Base-by-base conservation (phyloP, 2,113 vertebrate genomes). In the Leptocoma aspasia region DNA sequence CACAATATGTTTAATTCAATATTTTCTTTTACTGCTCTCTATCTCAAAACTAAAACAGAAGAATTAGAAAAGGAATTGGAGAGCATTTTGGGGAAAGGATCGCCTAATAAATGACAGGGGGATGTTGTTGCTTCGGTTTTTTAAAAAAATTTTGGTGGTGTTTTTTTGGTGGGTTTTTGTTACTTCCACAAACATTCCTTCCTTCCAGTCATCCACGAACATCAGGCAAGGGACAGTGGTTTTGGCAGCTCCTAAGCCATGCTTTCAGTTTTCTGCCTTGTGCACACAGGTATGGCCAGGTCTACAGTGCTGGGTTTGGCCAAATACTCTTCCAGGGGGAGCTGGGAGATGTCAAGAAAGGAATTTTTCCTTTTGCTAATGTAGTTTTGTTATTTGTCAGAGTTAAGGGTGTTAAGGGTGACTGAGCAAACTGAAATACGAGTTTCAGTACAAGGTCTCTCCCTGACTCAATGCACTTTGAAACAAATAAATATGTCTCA, bases 91-190 rank as follows among this genome's bases (percentile, higher is more conserved):
- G 18, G 21, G 2, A 7, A 81, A 78, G 28, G 10, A 56, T n/a
- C 21, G 31, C 24, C 23, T 3, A 2, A 39, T 42, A 59, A 10
- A 54, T 37, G 8, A 26, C 3, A 14, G 13, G 3, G 3, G 5
- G 9, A 1, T 7, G 6, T 2, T 28, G 13, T 41, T 27, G 2
- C 1, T 16, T 49, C 28, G 16, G 8, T 45, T 70, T 54, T 19
- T 24, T 11, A 23, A 53, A 6, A 27, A 26, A 1, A 7, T 11
- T 85, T 42, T 13, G 61, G 5, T 3, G 6, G 1, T 72, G 15
- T 6, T 65, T 10, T 7, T 60, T 49, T 50, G 8, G 10, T 31
- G 12, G 13, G 1, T 3, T 56, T 54, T 59, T 57, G 79, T 39
- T 39, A 21, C 5, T 68, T 94, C 20, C 45, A 60, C 5, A n/a